Base-by-base conservation (phyloP, 2,113 vertebrate species). In the Hystrix brachyura region DNA sequence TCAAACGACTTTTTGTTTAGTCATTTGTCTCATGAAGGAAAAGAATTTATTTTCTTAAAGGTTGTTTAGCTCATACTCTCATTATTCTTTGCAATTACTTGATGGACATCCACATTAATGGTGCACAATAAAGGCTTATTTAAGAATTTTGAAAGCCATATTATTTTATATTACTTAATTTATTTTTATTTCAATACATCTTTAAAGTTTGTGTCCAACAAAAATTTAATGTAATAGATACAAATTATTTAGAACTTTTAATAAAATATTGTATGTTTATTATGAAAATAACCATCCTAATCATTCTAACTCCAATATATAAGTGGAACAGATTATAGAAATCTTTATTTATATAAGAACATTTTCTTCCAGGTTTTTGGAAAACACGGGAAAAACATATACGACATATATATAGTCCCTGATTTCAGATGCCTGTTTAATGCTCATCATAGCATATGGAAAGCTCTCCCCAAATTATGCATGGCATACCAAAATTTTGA, bases 131-230 rank as follows among this genome's bases (percentile, higher is more conserved):
- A 91, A 87, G 38, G 78, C 18, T 55, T 51, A 48, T 11, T 55
- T 14, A 46, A 92, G 34, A 87, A 76, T 85, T 78, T 38, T 90
- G 17, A 92, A 90, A 60, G 5, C 1, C 2, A 93, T 72, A 76
- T 87, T 86, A 69, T 82, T 90, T 91, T 76, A 48, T 62, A 57
- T 57, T 32, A 18, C 62, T 51, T 3, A 60, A 86, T 90, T 90
- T 57, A 46, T 88, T 93, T 94, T 67, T 13, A 84, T 53, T 86
- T 90, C 71, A 83, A 71, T 29, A 89, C 51, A 17, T 69, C 11
- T 64, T 55, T 78, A 71, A 34, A 88, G 32, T 27, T 46, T 23
- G 12, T 1, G n/a, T 90, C 79, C 34, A 90, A 13, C 55, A 84
- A 51, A 0, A 43, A 57, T 72, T 91, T 38, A 67, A 4, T 79